Evolutionary conservation across 2,113 vertebrate species (phyloP).

Genomic region (Thamnophis sirtalis): DNA sequence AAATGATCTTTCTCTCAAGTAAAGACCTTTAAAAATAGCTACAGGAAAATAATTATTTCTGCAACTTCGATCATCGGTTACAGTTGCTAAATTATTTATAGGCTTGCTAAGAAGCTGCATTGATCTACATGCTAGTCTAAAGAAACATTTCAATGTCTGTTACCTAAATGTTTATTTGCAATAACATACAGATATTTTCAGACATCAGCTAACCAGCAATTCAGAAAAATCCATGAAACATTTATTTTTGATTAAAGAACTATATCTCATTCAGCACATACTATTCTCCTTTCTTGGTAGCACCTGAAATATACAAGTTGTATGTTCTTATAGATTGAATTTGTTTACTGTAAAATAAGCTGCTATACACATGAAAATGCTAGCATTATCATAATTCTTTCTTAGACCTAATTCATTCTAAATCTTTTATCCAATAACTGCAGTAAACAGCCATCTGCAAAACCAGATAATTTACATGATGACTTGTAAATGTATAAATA

Average conservation of each 20-base stretch:
- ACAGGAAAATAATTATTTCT: background rate
- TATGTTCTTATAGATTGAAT: conserved; percentile 17
- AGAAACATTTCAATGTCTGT: background rate
- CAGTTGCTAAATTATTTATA: background rate
- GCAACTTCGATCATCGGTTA: background rate
- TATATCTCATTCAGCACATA: conserved; percentile 5
- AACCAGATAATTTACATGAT: background rate
- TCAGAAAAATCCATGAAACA: background rate
- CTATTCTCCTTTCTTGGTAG: conserved; percentile 2
- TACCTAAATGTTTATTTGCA: background rate
- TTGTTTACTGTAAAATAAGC: background rate
- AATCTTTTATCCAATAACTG: background rate
- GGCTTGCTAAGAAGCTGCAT: background rate
- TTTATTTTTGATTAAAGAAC: conserved; percentile 9
- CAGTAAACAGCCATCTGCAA: background rate
- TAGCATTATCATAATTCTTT: background rate
- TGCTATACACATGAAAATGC: background rate
- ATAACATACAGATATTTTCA: background rate
- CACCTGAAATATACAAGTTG: background rate
- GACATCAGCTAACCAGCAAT: background rate
- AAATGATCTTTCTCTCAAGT: background rate
- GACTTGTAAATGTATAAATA: background rate
- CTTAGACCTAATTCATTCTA: background rate
- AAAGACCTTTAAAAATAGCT: background rate
- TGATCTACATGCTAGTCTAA: background rate